Base-by-base conservation (phyloP, 2,888 invertebrate species). In the Gandaritis pyraliata region DNA sequence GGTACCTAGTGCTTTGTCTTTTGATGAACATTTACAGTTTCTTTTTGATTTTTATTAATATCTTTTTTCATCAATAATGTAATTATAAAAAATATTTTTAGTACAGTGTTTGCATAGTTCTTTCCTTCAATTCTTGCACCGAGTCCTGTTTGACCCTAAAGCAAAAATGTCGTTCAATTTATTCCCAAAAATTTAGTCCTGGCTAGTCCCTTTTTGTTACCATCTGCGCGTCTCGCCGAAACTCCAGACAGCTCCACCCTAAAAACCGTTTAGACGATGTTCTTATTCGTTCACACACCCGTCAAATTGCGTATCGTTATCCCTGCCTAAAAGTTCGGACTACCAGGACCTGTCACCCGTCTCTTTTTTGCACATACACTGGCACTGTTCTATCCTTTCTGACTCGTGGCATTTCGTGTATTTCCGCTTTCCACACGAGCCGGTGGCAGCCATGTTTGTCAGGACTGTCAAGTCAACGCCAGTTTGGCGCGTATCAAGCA, bases 171-270 rank as follows among this genome's bases (percentile, higher is more conserved):
- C 87, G 88, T 88, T 89, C 91, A 89, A 90, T 88, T 90, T 90
- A 90, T 90, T 81, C 88, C 88, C 85, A 85, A 90, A 85, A 90
- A 89, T 86, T 87, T 84, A 80, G 85, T 81, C 86, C 82, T 78
- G 86, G 81, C 86, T 82, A 45, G 84, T 86, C 87, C 88, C 90
- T 91, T 91, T 90, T 90, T 90, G 89, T 88, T 86, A 78, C 85
- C 91, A 92, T 91, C 90, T 91, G 91, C 90, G 85, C 84, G 83
- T 80, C 82, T 82, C 80, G 79, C 78, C 83, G 76, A 86, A 84
- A 85, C 79, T 88, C 90, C 90, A 90, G 90, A 90, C 91, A 88
- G 88, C 92, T 91, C 92, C 92, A 91, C 92, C 92, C 92, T 90
- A 89, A 90, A 88, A 90, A 90, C 87, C 83, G 87, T 88, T 90